These are phyloP conservation scores for Allobates femoralis DNA, from an alignment of 2,797 vertebrate species.

Conservation along the genomic window DNA sequence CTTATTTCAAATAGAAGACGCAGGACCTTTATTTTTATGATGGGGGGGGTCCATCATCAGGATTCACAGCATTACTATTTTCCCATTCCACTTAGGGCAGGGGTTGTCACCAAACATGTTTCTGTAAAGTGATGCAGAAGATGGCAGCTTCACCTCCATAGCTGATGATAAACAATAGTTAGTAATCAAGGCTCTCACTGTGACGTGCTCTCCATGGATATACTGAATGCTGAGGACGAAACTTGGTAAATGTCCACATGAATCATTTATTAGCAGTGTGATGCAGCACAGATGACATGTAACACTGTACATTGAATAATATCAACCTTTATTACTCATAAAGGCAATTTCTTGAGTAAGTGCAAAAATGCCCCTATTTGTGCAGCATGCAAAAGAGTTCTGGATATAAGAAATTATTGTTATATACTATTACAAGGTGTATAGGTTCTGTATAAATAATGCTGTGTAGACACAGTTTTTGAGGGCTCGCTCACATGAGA, in stretches of 20 bases:
- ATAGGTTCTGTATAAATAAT: too few relatives aligned
- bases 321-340: not conserved
- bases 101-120: not conserved
- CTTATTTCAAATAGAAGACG: too few relatives aligned
- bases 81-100: not conserved
- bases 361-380: not conserved
- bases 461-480: too few relatives aligned
- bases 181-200: not conserved
- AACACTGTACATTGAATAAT: too few relatives aligned
- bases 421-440: too few relatives aligned
- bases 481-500: too few relatives aligned
- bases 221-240: not conserved
- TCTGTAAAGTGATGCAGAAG: not conserved
- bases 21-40: too few relatives aligned
- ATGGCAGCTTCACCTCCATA: not conserved
- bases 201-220: not conserved
- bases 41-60: too few relatives aligned
- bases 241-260: not conserved
- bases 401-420: not conserved
- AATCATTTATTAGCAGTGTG: conserved; percentile 11
- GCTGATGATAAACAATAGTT: not conserved
- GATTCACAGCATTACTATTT: not conserved
- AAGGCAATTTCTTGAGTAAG: too few relatives aligned
- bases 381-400: not conserved
- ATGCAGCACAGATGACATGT: not conserved